Evolutionary conservation across 2,888 invertebrate genomes (phyloP).

Genomic region (Zaprionus lineosus): DNA sequence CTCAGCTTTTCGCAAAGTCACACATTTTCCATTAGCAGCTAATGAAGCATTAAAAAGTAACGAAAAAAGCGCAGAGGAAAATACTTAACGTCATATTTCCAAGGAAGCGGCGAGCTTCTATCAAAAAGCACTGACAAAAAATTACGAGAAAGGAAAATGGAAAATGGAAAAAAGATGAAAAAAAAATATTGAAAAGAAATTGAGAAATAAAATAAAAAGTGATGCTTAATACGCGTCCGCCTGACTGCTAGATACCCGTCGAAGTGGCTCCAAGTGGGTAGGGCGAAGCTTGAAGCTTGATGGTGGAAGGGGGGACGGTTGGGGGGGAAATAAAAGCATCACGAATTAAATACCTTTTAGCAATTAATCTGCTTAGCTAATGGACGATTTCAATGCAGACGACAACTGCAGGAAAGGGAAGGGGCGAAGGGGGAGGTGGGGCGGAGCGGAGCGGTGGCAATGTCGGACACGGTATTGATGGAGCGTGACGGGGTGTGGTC

Average conservation of each 20-base stretch:
- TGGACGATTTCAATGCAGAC: constrained; percentile 76
- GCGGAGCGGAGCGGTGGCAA: not conserved
- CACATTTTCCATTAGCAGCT: constrained; percentile 75
- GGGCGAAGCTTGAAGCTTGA: too few species aligned
- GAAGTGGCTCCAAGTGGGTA: too few species aligned
- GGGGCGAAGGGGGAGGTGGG: not conserved
- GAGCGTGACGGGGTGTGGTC: not conserved
- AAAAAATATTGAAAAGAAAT: constrained; percentile 47
- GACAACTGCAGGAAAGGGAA: constrained; percentile 32
- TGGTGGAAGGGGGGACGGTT: too few species aligned
- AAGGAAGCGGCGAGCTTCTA: constrained; percentile 50
- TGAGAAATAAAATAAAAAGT: constrained; percentile 53
- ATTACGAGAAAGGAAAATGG: constrained; percentile 18
- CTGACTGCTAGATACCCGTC: constrained; percentile 17
- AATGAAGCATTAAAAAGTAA: constrained; percentile 78
- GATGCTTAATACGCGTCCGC: constrained; percentile 55
- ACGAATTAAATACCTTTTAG: constrained; percentile 81
- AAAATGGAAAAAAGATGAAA: constrained; percentile 25
- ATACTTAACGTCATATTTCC: constrained; percentile 70
- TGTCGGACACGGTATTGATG: not conserved
- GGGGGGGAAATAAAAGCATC: constrained; percentile 71
- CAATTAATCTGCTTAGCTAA: constrained; percentile 82
- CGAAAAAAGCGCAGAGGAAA: constrained; percentile 47
- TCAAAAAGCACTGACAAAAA: constrained; percentile 47
- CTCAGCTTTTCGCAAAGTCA: constrained; percentile 47